Conservation (phyloP, 2,113 vertebrate genomes). For the Pollachius pollachius region DNA sequence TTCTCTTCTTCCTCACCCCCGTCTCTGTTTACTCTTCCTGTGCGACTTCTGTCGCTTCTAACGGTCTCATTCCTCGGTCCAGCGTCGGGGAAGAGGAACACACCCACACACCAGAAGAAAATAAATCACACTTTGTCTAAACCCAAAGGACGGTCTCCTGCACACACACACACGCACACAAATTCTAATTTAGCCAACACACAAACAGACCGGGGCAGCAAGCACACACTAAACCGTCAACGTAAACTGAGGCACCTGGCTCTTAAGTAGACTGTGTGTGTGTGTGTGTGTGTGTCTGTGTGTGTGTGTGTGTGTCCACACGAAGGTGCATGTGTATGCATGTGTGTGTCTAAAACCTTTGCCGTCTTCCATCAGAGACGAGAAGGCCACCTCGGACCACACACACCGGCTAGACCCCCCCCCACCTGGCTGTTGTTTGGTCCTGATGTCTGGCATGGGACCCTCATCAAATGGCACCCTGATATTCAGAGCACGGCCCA, state of each 20-base stretch:
- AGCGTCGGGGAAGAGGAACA: not conserved
- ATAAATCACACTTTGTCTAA: not conserved
- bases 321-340: no score
- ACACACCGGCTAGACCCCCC: not conserved
- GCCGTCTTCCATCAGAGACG: no score
- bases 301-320: not conserved
- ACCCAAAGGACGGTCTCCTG: not conserved
- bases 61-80: not conserved
- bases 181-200: constrained; percentile 7
- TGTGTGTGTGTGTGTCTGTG: not conserved
- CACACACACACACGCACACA: not conserved
- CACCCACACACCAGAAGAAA: not conserved
- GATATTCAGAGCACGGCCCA: constrained; percentile 68
- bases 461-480: constrained; percentile 61
- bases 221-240: constrained; percentile 22
- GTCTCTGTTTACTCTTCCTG: not conserved
- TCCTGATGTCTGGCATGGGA: constrained; percentile 9
- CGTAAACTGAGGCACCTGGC: constrained; percentile 34
- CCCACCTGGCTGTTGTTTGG: constrained; percentile 12
- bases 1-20: not conserved
- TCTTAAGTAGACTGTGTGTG: constrained; percentile 20
- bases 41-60: constrained; percentile 8
- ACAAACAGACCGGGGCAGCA: not conserved
- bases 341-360: no score
- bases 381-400: no score